A percentile compares a stretch with the other conserved stretches of the same genome.
phyloP scores from a whole-genome alignment of 2,888 invertebrate genomes.

The Prenolepis imparis region DNA sequence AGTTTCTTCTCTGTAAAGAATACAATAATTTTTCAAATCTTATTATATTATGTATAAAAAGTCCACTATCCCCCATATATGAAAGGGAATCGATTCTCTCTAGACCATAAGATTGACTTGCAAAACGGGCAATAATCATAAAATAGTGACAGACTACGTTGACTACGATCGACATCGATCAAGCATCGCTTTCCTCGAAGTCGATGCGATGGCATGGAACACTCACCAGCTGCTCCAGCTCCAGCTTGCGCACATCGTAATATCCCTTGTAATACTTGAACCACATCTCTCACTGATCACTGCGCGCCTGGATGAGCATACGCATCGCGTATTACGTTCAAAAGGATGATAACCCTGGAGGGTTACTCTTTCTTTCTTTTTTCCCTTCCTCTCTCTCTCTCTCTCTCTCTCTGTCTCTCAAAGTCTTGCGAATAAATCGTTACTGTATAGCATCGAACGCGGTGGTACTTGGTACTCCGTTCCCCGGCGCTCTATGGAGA shows the following conservation, averaged over 20 bases:
- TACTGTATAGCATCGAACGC: conserved; percentile 12
- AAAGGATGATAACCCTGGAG: conserved; percentile 29
- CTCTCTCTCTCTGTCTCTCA: not conserved
- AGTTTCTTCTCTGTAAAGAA: not conserved
- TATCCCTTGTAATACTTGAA: conserved; percentile 84
- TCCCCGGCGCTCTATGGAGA: conserved; percentile 36
- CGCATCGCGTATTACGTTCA: conserved; percentile 37
- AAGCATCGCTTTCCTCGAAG: not conserved
- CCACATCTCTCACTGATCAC: conserved; percentile 77
- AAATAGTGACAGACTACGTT: not conserved
- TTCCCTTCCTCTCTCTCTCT: not conserved
- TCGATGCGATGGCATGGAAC: conserved; percentile 12
- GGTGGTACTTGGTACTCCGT: conserved; percentile 5
- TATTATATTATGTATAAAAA: not conserved
- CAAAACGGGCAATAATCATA: not conserved
- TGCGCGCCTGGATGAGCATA: conserved; percentile 9
- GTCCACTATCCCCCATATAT: not conserved
- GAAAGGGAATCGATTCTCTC: not conserved
- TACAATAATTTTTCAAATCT: not conserved
- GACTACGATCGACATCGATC: not conserved
- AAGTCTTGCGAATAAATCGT: not conserved
- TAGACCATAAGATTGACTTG: not conserved
- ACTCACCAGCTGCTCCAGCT: conserved; percentile 82
- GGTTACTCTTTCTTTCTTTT: no score
- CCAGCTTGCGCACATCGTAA: conserved; percentile 83